These are phyloP conservation scores for Gila robusta DNA, from an alignment of 2,797 vertebrate species.

Conservation along the genomic window DNA sequence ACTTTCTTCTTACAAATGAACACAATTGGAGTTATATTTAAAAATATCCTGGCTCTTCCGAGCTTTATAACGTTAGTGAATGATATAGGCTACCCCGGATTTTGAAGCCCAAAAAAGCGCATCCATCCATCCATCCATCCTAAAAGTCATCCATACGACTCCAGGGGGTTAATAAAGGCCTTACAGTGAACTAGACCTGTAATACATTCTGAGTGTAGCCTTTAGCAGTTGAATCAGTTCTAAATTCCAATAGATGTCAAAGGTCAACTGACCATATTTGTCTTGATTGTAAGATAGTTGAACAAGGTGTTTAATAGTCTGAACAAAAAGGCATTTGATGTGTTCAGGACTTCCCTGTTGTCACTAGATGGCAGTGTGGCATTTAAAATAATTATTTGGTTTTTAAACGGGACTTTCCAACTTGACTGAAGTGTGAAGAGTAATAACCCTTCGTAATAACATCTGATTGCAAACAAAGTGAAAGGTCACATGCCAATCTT, in stretches of 20 bases:
- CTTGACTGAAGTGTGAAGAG: background rate
- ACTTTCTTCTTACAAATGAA: background rate
- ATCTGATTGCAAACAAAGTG: background rate
- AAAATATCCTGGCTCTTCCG: background rate
- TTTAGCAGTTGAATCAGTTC: background rate
- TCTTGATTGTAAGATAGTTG: background rate
- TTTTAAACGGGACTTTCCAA: background rate
- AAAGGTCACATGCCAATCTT: background rate
- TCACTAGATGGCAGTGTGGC: conserved; percentile 56
- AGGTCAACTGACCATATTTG: background rate
- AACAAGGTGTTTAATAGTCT: background rate
- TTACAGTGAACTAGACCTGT: background rate
- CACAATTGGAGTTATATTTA: background rate
- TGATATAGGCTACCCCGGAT: too few relatives aligned
- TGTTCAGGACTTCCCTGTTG: background rate
- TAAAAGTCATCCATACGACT: too few relatives aligned
- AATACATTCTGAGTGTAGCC: background rate
- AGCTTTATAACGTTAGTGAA: too few relatives aligned
- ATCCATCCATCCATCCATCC: too few relatives aligned
- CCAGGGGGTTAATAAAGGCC: background rate
- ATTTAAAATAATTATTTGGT: background rate
- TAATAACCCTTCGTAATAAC: background rate
- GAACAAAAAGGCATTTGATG: background rate
- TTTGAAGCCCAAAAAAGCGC: too few relatives aligned
- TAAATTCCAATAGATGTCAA: background rate